A percentile compares a stretch with the other conserved stretches of the same genome.
Conservation (phyloP, 1,140 invertebrate genomes). For the Drosophila saltans region DNA sequence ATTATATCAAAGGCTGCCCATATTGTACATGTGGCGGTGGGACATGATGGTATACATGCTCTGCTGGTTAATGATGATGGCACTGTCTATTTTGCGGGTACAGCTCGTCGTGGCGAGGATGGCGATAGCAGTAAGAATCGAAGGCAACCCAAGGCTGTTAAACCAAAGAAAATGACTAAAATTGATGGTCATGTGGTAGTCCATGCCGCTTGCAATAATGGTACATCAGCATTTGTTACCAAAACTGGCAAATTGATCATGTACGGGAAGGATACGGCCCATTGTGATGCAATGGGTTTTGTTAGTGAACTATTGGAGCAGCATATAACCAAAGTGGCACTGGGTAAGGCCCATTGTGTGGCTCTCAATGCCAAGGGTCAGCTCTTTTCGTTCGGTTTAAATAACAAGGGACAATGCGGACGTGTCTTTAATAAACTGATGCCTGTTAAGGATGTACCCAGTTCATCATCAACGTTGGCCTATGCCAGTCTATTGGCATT, state of each 20-base stretch:
- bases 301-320: slow-evolving; percentile 91
- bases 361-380: slow-evolving; percentile 94
- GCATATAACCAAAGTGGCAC: slow-evolving; percentile 90
- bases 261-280: slow-evolving; percentile 97
- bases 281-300: slow-evolving; percentile 90
- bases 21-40: slow-evolving; percentile 91
- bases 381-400: slow-evolving; percentile 97
- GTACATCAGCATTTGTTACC: slow-evolving; percentile 95
- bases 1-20: slow-evolving; percentile 89
- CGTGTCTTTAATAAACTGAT: slow-evolving; percentile 90
- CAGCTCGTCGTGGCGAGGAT: slow-evolving; percentile 96
- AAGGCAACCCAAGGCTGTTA: slow-evolving; percentile 93
- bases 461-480: slow-evolving; percentile 48
- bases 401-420: slow-evolving; percentile 99
- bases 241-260: slow-evolving; percentile 94
- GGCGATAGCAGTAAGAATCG: slow-evolving; percentile 94
- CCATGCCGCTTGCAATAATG: slow-evolving; percentile 95
- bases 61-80: slow-evolving; percentile 95
- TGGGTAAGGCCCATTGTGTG: slow-evolving; percentile 98
- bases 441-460: slow-evolving; percentile 84
- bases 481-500: slow-evolving; percentile 42
- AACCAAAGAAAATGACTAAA: slow-evolving; percentile 96
- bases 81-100: slow-evolving; percentile 93
- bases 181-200: slow-evolving; percentile 93
- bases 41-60: slow-evolving; percentile 96